phyloP scores from a whole-genome alignment of 2,888 invertebrate genomes.

The Silvanus unidentatus region DNA sequence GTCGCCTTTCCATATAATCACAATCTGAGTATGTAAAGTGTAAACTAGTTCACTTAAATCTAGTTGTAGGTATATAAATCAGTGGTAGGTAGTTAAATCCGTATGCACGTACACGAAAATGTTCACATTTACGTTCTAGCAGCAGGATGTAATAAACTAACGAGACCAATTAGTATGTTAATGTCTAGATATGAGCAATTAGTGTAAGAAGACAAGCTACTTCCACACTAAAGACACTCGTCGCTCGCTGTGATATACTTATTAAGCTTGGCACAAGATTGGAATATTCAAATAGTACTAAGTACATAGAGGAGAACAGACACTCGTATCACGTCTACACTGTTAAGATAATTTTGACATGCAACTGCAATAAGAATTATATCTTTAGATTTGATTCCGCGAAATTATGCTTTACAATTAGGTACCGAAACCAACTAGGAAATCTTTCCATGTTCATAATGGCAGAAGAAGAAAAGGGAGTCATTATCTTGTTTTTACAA shows the following conservation, averaged over 20 bases:
- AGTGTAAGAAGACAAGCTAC: constrained; percentile 40
- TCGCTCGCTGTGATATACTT: constrained; percentile 21
- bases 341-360: constrained; percentile 41
- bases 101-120: constrained; percentile 25
- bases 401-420: too few relatives aligned
- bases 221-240: constrained; percentile 34
- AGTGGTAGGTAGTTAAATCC: constrained; percentile 15
- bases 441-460: too few relatives aligned
- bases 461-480: too few relatives aligned
- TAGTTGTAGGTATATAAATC: not conserved
- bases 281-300: constrained; percentile 47
- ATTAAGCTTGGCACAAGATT: constrained; percentile 45
- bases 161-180: constrained; percentile 44
- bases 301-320: constrained; percentile 36
- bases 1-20: too few relatives aligned
- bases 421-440: too few relatives aligned
- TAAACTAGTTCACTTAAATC: not conserved
- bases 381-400: constrained; percentile 19
- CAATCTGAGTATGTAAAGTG: too few relatives aligned
- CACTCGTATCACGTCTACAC: constrained; percentile 45
- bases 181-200: constrained; percentile 46
- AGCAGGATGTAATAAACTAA: constrained; percentile 38
- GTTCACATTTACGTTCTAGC: constrained; percentile 32
- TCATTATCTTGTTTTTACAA: too few relatives aligned
- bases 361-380: constrained; percentile 29